Evolutionary conservation across 2,888 invertebrate species (phyloP).

Genomic region (Hermaeophaga mercurialis): DNA sequence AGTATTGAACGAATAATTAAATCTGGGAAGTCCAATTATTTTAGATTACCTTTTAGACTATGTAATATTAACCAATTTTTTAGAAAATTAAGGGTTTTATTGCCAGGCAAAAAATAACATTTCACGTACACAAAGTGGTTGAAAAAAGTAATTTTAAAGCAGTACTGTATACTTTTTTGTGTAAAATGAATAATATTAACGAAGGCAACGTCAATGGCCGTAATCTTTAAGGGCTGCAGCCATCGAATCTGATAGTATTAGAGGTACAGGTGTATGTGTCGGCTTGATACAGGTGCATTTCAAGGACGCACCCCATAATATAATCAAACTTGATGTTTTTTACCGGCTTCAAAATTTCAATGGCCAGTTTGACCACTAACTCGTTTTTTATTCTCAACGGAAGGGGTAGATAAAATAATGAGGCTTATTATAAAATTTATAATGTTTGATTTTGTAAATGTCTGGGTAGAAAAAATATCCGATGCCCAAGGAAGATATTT

Average conservation of each 20-base stretch:
- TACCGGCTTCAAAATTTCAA: slow-evolving; percentile 24
- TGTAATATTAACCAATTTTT: too few relatives aligned
- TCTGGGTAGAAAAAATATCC: neutral
- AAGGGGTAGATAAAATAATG: slow-evolving; percentile 14
- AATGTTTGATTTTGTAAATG: slow-evolving; percentile 8
- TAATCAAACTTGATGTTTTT: slow-evolving; percentile 39
- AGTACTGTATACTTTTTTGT: too few relatives aligned
- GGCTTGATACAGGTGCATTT: slow-evolving; percentile 53
- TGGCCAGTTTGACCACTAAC: slow-evolving; percentile 28
- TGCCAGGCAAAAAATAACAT: too few relatives aligned
- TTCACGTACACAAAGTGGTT: too few relatives aligned
- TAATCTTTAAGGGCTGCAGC: slow-evolving; percentile 29
- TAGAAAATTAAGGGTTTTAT: too few relatives aligned
- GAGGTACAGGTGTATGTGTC: slow-evolving; percentile 51
- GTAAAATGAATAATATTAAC: too few relatives aligned
- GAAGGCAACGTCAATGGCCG: slow-evolving; percentile 19
- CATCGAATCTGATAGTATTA: slow-evolving; percentile 34
- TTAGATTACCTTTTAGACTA: too few relatives aligned
- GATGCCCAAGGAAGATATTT: too few relatives aligned
- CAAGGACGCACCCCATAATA: slow-evolving; percentile 48
- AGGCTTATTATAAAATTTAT: neutral
- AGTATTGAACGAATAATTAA: too few relatives aligned
- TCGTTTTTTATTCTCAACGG: slow-evolving; percentile 20
- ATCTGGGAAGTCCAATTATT: too few relatives aligned
- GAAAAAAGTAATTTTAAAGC: too few relatives aligned